Conservation (phyloP, 2,797 vertebrate genomes). For the Sebastes diaconus region DNA sequence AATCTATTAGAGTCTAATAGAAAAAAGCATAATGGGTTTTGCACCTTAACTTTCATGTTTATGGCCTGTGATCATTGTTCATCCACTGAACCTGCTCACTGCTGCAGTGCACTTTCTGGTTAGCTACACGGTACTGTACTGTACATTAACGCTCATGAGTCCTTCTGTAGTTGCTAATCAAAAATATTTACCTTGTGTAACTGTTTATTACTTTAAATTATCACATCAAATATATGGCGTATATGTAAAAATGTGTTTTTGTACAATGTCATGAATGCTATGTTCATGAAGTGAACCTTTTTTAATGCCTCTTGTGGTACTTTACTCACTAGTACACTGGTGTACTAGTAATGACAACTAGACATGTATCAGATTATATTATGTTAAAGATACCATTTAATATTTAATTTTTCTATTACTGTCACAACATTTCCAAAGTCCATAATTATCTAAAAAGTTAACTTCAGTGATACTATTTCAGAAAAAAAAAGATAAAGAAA, state of each 20-base stretch:
- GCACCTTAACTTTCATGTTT: slow-evolving; percentile 74
- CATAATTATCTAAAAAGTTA: slow-evolving; percentile 22
- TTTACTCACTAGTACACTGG: slow-evolving; percentile 63
- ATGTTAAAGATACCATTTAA: slow-evolving; percentile 36
- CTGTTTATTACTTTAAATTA: slow-evolving; percentile 49
- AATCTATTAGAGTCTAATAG: slow-evolving; percentile 32
- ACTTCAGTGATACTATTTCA: slow-evolving; percentile 15
- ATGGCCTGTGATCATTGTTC: slow-evolving; percentile 72
- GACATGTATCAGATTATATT: slow-evolving; percentile 33
- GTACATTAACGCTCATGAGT: slow-evolving; percentile 34
- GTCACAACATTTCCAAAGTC: slow-evolving; percentile 42
- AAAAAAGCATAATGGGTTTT: slow-evolving; percentile 40
- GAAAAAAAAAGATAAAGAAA: slow-evolving; percentile 11
- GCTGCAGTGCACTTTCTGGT: slow-evolving; percentile 63
- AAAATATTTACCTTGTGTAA: slow-evolving; percentile 65
- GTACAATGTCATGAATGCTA: slow-evolving; percentile 25
- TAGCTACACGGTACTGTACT: slow-evolving; percentile 54
- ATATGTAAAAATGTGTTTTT: slow-evolving; percentile 38
- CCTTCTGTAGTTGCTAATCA: slow-evolving; percentile 32
- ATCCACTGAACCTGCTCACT: slow-evolving; percentile 58
- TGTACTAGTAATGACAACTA: slow-evolving; percentile 52
- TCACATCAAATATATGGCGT: slow-evolving; percentile 46
- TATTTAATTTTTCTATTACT: slow-evolving; percentile 39
- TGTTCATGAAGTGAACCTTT: slow-evolving; percentile 13
- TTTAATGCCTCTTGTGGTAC: slow-evolving; percentile 25